Base-by-base conservation (phyloP, 2,797 vertebrate species). In the Crenuchus spilurus region DNA sequence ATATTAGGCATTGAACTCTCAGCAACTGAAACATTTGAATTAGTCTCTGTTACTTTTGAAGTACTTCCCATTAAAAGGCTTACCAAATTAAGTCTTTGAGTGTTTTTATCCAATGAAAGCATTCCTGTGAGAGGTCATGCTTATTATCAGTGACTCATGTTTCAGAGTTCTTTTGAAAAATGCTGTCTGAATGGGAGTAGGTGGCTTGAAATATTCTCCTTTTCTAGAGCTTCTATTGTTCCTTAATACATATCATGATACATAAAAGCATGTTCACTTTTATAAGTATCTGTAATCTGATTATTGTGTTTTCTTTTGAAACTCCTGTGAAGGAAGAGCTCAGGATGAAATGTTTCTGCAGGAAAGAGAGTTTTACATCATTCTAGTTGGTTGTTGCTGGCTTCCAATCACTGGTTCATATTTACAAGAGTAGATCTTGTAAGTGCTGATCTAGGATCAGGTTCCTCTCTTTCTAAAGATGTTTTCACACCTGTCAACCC, bases 111-210 rank as follows among this genome's bases (percentile, higher is more conserved):
- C 11, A 62, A 28, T 42, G 10, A 42, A 58, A 48, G 30, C 20
- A 14, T 52, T 55, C 52, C 72, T 66, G 37, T 11, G n/a, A 66
- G 51, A 74, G 18, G 52, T 66, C 30, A 33, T 13, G 20, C 37
- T 62, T 42, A 28, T 44, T 65, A 66, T 20, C 26, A 20, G 30
- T 48, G 51, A 49, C 28, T 33, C 30, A 11, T 37, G 20, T 61
- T 71, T n/a, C 24, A 52, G 46, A 37, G 51, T 3, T 7, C 33
- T 24, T 52, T 31, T 6, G 35, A 70, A 70, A 58, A n/a, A 28
- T 18, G 6, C 48, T 41, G 14, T 4, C 6, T 20, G 26, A 10
- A n/a, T n/a, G 33, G 13, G 11, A 11, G 58, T n/a, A 26, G 24
- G 2, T 7, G 2, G 5, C 51, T n/a, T 54, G 0, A 54, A 7